Conservation (phyloP, 1,140 invertebrate genomes). For the Metopolophium dirhodum region DNA sequence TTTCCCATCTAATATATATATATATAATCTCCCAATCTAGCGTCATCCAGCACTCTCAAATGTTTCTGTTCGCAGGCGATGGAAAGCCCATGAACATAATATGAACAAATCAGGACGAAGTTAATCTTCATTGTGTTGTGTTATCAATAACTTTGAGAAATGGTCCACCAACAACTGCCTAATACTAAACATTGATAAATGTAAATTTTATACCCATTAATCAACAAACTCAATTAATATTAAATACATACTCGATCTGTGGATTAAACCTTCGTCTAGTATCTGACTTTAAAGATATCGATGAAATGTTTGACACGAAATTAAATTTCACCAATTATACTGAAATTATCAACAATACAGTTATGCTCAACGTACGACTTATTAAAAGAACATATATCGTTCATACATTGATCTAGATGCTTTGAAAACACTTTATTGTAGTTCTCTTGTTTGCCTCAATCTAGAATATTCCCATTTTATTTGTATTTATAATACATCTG, state of each 20-base stretch:
- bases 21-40: too few relatives aligned
- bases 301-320: neutral
- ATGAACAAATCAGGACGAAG: neutral
- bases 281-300: neutral
- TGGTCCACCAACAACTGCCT: neutral
- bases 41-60: neutral
- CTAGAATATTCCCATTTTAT: neutral
- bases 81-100: neutral
- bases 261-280: neutral
- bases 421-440: neutral
- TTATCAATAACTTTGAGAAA: neutral
- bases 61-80: neutral
- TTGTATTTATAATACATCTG: neutral
- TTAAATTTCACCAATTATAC: neutral
- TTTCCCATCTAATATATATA: too few relatives aligned
- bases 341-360: neutral
- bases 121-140: neutral
- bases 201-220: neutral
- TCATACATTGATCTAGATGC: neutral
- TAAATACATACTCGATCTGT: neutral
- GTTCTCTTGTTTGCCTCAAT: neutral
- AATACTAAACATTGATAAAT: neutral
- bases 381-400: neutral
- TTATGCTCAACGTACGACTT: neutral
- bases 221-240: too few relatives aligned